Conservation (phyloP, 2,888 invertebrate genomes). For the Chloroclysta siterata region DNA sequence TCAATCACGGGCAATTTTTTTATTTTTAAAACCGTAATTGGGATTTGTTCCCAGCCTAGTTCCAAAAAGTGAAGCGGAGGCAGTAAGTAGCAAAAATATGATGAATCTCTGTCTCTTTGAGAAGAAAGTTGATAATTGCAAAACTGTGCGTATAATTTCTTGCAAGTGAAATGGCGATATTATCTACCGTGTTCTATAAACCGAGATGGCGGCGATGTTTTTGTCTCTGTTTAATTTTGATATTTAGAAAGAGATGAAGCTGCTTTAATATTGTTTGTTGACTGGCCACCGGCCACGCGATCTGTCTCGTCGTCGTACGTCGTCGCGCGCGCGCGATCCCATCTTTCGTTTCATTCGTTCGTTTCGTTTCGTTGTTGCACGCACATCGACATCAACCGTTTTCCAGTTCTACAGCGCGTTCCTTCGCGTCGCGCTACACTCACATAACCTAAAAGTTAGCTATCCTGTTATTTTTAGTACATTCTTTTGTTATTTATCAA, state of each 20-base stretch:
- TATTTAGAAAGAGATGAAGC: constrained; percentile 48
- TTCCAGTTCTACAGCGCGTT: constrained; percentile 82
- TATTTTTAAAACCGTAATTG: too few relatives aligned
- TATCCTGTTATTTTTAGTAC: constrained; percentile 69
- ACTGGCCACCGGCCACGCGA: constrained; percentile 47
- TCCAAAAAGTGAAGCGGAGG: not conserved
- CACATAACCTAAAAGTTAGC: constrained; percentile 80
- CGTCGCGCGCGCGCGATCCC: constrained; percentile 54
- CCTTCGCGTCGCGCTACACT: constrained; percentile 80
- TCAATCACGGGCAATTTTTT: too few relatives aligned
- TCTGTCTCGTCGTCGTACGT: constrained; percentile 15
- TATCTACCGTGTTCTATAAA: constrained; percentile 43
- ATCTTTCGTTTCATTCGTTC: constrained; percentile 32
- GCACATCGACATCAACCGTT: constrained; percentile 83
- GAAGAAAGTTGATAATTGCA: constrained; percentile 27
- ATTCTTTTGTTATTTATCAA: constrained; percentile 62
- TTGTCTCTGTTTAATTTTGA: constrained; percentile 60
- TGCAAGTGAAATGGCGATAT: constrained; percentile 47
- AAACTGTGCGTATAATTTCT: constrained; percentile 30
- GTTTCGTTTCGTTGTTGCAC: constrained; percentile 71
- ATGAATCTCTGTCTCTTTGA: constrained; percentile 1
- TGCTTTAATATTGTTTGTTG: constrained; percentile 56
- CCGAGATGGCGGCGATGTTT: constrained; percentile 48
- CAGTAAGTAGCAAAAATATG: not conserved
- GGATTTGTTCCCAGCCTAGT: too few relatives aligned